Conservation (phyloP, 37 sponge, comb jelly and placozoan genomes). For the Petrosia ficiformis region DNA sequence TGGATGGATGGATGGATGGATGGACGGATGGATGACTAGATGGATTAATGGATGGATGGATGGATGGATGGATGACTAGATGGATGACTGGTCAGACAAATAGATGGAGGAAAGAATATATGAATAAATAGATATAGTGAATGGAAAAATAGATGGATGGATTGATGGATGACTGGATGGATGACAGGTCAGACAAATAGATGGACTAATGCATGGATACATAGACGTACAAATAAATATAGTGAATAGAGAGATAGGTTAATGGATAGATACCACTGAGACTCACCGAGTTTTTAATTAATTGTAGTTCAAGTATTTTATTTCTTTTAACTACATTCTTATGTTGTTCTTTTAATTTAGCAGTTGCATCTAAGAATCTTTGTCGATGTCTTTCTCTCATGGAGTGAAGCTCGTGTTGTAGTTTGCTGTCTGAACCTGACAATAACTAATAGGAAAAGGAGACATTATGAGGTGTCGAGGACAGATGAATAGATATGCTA, state of each 20-base stretch:
- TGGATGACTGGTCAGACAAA: no score
- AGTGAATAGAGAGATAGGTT: no score
- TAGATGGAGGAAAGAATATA: no score
- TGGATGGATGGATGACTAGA: no score
- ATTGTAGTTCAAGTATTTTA: constrained; percentile 25
- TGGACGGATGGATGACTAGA: no score
- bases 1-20: no score
- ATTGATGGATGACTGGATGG: no score
- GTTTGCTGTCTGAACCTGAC: constrained; percentile 13
- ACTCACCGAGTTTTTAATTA: constrained; percentile 33
- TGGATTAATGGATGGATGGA: no score
- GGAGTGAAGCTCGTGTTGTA: constrained; percentile 29
- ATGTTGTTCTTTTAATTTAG: constrained; percentile 36
- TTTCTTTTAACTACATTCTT: constrained; percentile 37
- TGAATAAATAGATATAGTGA: no score
- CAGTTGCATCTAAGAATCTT: constrained; percentile 55
- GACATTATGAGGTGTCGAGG: not conserved
- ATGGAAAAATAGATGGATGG: no score
- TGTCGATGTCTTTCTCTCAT: constrained; percentile 49
- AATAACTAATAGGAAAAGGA: not conserved
- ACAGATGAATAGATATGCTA: not conserved
- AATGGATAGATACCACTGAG: not conserved
- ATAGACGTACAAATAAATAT: not conserved
- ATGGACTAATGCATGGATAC: not conserved
- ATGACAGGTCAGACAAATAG: no score